Percentiles rank a stretch among this genome's conserved stretches.
Conservation (phyloP, 2,113 vertebrate genomes). For the Xiphophorus maculatus region DNA sequence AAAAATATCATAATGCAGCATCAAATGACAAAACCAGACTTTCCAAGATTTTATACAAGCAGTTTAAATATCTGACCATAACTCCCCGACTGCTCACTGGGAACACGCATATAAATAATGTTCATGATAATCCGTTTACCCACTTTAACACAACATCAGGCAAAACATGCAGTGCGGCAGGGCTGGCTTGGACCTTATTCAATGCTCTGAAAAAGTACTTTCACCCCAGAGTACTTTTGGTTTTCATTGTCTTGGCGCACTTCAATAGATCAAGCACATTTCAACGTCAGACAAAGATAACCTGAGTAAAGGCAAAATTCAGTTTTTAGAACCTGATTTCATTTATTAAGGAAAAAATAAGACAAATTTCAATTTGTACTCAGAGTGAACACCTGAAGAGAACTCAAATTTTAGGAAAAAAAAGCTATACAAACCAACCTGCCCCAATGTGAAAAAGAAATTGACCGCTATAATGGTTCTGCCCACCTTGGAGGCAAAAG, state of each 20-base stretch:
- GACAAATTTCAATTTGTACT: no score
- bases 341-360: neutral
- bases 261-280: neutral
- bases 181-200: neutral
- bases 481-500: no score
- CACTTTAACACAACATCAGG: neutral
- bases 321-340: neutral
- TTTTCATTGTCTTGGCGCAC: neutral
- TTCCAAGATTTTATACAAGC: constrained; percentile 1
- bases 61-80: constrained; percentile 5
- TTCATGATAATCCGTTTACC: constrained; percentile 4
- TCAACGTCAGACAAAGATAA: neutral
- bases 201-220: neutral
- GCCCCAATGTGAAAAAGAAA: no score
- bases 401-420: no score
- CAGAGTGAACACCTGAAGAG: no score
- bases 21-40: neutral
- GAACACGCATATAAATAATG: constrained; percentile 1
- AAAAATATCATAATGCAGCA: neutral
- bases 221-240: neutral
- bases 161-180: constrained; percentile 43
- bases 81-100: neutral
- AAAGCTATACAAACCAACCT: no score
- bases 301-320: neutral
- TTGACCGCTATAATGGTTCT: no score